Percentiles rank a stretch among this genome's conserved stretches.
These are phyloP conservation scores for Cololabis saira DNA, from an alignment of 2,113 vertebrate species.

Conservation along the genomic window DNA sequence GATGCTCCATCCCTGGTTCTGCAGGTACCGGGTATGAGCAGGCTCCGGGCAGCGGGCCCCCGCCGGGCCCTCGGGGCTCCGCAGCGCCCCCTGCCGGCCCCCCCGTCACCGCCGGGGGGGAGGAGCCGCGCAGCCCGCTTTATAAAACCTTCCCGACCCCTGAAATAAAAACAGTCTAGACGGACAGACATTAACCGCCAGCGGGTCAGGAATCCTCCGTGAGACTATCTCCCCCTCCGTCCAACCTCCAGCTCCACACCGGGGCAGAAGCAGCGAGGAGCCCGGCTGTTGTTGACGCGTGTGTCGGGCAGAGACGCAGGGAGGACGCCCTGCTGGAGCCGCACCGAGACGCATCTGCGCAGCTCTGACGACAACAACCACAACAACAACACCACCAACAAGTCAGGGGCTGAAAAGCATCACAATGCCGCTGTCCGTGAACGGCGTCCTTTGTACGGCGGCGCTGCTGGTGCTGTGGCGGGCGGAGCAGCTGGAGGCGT, in stretches of 20 bases:
- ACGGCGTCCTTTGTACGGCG: constrained; percentile 84
- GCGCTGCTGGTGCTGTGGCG: constrained; percentile 85
- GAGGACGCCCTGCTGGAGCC: constrained; percentile 39
- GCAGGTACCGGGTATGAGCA: no score
- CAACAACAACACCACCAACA: no score
- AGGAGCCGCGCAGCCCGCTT: constrained; percentile 64
- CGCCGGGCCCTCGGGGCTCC: no score
- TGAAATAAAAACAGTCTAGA: constrained; percentile 73
- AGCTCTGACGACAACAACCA: constrained; percentile 22
- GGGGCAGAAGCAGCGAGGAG: constrained; percentile 9
- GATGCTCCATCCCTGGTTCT: no score
- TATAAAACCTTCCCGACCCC: constrained; percentile 69
- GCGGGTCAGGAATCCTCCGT: not conserved
- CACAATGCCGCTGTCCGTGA: constrained; percentile 78
- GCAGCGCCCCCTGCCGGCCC: constrained; percentile 67
- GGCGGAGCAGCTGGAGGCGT: constrained; percentile 86
- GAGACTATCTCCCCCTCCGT: not conserved
- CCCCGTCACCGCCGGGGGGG: constrained; percentile 41
- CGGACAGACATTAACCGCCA: constrained; percentile 49
- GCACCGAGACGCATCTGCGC: constrained; percentile 56
- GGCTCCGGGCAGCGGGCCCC: no score
- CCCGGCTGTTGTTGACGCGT: constrained; percentile 34
- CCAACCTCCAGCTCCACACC: constrained; percentile 15
- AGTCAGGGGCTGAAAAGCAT: constrained; percentile 17
- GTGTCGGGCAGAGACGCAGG: not conserved